Evolutionary conservation across 2,797 vertebrate genomes (phyloP).

Genomic region (Phataginus tricuspis): DNA sequence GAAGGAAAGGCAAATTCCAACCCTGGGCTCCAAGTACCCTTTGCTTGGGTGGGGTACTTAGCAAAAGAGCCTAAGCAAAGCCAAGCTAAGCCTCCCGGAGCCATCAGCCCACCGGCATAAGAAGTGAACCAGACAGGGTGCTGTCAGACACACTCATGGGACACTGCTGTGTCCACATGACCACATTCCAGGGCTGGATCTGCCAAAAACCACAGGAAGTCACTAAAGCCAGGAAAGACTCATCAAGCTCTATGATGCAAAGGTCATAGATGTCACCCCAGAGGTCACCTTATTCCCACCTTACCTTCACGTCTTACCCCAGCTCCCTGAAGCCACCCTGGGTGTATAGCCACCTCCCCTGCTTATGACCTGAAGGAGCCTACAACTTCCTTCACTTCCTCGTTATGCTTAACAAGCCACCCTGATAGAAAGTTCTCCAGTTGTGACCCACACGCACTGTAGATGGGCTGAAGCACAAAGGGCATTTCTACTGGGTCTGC

Average conservation of each 20-base stretch:
- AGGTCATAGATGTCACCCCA: not conserved
- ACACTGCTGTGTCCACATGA: not conserved
- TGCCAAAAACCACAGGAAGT: not conserved
- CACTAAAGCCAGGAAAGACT: not conserved
- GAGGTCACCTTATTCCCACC: not conserved
- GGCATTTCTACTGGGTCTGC: not conserved
- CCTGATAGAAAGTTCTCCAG: not conserved
- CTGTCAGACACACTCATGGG: accelerated
- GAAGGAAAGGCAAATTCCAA: not conserved
- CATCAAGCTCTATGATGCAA: not conserved
- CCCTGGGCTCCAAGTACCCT: not conserved
- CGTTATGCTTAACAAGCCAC: not conserved
- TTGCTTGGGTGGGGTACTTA: not conserved
- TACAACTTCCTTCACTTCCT: not conserved
- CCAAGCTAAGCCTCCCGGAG: not conserved
- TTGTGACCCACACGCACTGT: not conserved
- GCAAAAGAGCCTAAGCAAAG: not conserved
- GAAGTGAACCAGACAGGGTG: accelerated
- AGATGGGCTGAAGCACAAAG: not conserved
- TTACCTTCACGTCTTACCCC: not conserved
- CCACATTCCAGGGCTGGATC: not conserved
- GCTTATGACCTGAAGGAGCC: not conserved
- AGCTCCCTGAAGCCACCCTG: not conserved
- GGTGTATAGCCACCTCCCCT: not conserved
- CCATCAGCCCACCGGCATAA: accelerated